These are phyloP conservation scores for Anoncus sp. DNA, from an alignment of 2,888 invertebrate species.

Conservation along the genomic window DNA sequence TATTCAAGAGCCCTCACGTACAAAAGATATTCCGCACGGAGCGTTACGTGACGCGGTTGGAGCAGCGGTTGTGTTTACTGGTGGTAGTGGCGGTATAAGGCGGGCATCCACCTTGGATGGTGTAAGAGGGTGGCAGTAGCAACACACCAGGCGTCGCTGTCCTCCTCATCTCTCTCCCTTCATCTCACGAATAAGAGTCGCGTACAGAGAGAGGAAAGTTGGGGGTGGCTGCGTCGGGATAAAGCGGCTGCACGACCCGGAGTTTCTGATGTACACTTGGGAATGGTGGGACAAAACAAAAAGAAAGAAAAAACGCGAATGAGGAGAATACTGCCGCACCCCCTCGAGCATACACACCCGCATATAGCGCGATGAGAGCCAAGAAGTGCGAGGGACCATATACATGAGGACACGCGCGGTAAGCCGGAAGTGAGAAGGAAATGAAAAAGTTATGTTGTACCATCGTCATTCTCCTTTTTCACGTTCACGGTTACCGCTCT, in stretches of 20 bases:
- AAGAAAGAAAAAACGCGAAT: neutral
- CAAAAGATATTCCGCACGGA: constrained; percentile 80
- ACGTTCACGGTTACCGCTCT: constrained; percentile 42
- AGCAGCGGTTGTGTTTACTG: constrained; percentile 15
- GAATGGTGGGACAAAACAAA: constrained; percentile 28
- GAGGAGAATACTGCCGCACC: constrained; percentile 45
- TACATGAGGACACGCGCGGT: constrained; percentile 57
- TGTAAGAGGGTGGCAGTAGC: constrained; percentile 51
- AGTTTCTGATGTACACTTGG: constrained; percentile 58
- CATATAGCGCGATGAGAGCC: no score
- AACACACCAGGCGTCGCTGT: constrained; percentile 56
- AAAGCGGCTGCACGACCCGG: constrained; percentile 47
- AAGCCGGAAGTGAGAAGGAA: constrained; percentile 79
- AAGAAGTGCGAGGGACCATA: constrained; percentile 50
- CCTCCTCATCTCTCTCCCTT: constrained; percentile 27
- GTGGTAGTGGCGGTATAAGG: constrained; percentile 40
- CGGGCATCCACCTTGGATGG: constrained; percentile 54
- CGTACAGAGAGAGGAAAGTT: constrained; percentile 18
- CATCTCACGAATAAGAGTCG: constrained; percentile 25
- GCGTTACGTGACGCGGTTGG: constrained; percentile 73
- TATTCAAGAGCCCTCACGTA: constrained; percentile 82
- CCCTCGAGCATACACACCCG: constrained; percentile 53
- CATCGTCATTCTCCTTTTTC: constrained; percentile 50
- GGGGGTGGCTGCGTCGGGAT: constrained; percentile 48
- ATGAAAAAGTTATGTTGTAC: constrained; percentile 81